Evolutionary conservation across 2,113 vertebrate genomes (phyloP).

Genomic region (Taxidea taxus): DNA sequence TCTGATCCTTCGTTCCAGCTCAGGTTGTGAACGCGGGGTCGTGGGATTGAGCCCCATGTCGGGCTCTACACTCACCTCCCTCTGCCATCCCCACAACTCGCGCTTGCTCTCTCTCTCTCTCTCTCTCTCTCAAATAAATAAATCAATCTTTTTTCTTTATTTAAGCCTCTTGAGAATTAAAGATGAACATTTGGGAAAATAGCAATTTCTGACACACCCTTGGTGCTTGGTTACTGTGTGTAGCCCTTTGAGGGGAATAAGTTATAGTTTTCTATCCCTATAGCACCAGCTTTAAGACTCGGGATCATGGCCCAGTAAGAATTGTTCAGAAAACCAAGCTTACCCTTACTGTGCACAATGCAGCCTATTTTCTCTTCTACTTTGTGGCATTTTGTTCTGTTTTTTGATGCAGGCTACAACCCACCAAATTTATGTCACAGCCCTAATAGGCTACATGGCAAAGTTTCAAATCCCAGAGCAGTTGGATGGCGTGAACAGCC

Average conservation of each 20-base stretch:
- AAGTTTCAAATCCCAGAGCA: background rate
- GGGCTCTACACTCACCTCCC: background rate
- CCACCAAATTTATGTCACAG: background rate
- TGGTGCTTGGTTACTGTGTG: background rate
- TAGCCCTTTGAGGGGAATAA: background rate
- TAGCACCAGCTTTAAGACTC: background rate
- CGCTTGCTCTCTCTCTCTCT: too few relatives aligned
- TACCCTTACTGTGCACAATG: background rate
- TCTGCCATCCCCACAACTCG: rapidly evolving
- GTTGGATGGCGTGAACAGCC: rapidly evolving
- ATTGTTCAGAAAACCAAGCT: background rate
- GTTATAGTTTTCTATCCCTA: background rate
- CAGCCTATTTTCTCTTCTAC: background rate
- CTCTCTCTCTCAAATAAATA: background rate
- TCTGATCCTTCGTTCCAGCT: background rate
- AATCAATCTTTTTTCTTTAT: too few relatives aligned
- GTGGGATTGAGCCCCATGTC: background rate
- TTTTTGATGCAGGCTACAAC: background rate
- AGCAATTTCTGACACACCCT: background rate
- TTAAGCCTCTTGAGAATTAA: background rate
- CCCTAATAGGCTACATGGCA: background rate
- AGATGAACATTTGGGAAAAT: background rate
- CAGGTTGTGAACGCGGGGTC: background rate
- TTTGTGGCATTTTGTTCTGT: background rate
- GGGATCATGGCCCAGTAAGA: background rate